phyloP scores from a whole-genome alignment of 2,888 invertebrate genomes.

The Apodemia duryi region DNA sequence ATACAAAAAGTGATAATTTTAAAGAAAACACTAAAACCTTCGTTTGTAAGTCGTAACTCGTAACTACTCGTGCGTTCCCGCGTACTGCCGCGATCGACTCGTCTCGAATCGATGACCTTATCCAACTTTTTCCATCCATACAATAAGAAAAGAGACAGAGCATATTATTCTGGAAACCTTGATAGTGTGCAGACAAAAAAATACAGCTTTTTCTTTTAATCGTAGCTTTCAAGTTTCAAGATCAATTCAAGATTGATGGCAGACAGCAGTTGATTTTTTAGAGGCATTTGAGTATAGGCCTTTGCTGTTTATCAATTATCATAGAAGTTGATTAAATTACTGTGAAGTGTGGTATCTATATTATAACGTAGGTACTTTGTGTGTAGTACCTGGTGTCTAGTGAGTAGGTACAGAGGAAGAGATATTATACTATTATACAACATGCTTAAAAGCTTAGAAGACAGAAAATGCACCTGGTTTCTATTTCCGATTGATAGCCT shows the following conservation, averaged over 20 bases:
- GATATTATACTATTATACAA: too few species aligned
- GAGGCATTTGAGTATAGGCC: conserved; percentile 11
- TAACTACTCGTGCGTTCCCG: conserved; percentile 54
- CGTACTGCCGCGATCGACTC: conserved; percentile 41
- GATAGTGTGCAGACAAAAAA: conserved; percentile 37
- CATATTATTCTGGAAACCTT: conserved; percentile 35
- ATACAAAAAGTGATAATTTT: conserved; percentile 21
- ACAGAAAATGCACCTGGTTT: too few species aligned
- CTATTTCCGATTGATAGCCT: too few species aligned
- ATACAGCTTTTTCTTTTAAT: conserved; percentile 33
- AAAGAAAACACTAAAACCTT: conserved; percentile 35
- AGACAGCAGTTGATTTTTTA: conserved; percentile 11
- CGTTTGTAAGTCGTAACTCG: conserved; percentile 28
- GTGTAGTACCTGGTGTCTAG: too few species aligned
- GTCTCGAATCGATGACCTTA: conserved; percentile 36
- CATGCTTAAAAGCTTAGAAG: too few species aligned
- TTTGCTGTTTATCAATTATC: neutral
- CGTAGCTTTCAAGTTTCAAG: conserved; percentile 31
- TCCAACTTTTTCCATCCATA: conserved; percentile 35
- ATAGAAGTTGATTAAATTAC: too few species aligned
- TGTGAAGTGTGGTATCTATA: too few species aligned
- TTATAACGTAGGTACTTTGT: too few species aligned
- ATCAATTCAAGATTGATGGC: conserved; percentile 18
- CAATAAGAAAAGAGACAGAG: conserved; percentile 34
- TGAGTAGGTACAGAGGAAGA: too few species aligned